Conservation (phyloP, 2,888 invertebrate species). For the Ctena decussata region DNA sequence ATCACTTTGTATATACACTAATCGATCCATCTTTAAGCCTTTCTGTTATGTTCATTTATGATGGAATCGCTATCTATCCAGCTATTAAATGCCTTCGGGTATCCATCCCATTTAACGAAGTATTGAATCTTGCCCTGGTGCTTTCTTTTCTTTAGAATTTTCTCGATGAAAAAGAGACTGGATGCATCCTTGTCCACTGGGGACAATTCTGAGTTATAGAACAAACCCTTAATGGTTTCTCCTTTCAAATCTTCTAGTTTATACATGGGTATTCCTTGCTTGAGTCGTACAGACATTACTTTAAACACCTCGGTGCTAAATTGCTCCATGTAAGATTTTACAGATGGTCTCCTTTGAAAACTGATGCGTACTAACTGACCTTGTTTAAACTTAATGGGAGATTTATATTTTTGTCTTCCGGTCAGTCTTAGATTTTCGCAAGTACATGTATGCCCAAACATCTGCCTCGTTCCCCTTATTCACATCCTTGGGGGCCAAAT, state of each 20-base stretch:
- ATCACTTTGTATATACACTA: not conserved
- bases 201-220: slow-evolving; percentile 44
- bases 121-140: slow-evolving; percentile 5
- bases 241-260: slow-evolving; percentile 26
- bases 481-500: slow-evolving; percentile 50
- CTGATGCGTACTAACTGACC: slow-evolving; percentile 22
- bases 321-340: slow-evolving; percentile 31
- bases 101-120: not conserved
- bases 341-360: slow-evolving; percentile 33
- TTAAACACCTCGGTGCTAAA: slow-evolving; percentile 32
- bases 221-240: slow-evolving; percentile 9
- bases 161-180: slow-evolving; percentile 45
- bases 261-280: slow-evolving; percentile 42
- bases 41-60: not conserved
- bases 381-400: slow-evolving; percentile 7
- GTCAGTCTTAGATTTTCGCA: not conserved
- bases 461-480: slow-evolving; percentile 47
- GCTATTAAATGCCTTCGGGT: not conserved
- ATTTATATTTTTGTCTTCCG: not conserved
- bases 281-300: slow-evolving; percentile 24
- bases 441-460: slow-evolving; percentile 42
- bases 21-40: not conserved
- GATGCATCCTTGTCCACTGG: slow-evolving; percentile 25
- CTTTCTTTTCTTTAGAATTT: slow-evolving; percentile 29
- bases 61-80: not conserved